A percentile compares a stretch with the other conserved stretches of the same genome.
phyloP scores from a whole-genome alignment of 1,140 invertebrate genomes.

The Atopsyche davidsoni region DNA sequence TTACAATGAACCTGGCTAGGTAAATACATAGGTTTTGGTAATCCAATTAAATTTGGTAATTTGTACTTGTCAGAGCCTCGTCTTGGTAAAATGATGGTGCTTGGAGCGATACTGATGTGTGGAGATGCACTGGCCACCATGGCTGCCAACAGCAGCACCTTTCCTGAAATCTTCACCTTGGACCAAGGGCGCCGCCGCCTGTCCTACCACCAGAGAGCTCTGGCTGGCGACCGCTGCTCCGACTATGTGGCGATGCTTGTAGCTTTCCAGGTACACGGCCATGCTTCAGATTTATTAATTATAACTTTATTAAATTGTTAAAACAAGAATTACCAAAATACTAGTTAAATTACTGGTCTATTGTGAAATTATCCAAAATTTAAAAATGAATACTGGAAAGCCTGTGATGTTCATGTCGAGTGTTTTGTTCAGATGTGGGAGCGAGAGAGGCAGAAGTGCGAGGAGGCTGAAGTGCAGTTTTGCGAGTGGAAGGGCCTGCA shows the following conservation, averaged over 20 bases:
- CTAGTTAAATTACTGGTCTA: too few species aligned
- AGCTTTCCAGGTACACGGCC: slow-evolving; percentile 64
- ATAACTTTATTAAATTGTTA: neutral
- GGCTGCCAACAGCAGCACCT: slow-evolving; percentile 88
- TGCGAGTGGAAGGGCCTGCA: slow-evolving; percentile 89
- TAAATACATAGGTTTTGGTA: too few species aligned
- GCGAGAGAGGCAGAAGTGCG: slow-evolving; percentile 65
- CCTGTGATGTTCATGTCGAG: too few species aligned
- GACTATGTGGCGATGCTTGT: slow-evolving; percentile 95
- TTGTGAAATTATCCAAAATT: too few species aligned
- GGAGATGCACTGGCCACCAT: slow-evolving; percentile 88
- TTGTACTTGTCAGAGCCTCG: slow-evolving; percentile 61
- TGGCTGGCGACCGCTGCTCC: slow-evolving; percentile 80
- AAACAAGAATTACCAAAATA: too few species aligned
- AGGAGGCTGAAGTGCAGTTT: slow-evolving; percentile 74
- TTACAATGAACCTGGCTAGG: too few species aligned
- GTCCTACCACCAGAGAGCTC: slow-evolving; percentile 68
- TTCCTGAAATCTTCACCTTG: slow-evolving; percentile 80
- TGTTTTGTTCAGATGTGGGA: slow-evolving; percentile 65
- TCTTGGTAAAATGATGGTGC: slow-evolving; percentile 91
- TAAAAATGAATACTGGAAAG: too few species aligned
- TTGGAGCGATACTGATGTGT: slow-evolving; percentile 78
- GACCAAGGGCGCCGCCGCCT: slow-evolving; percentile 63
- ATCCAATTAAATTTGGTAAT: neutral
- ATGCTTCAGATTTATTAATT: neutral